These are phyloP conservation scores for Campaea margaritaria DNA, from an alignment of 2,888 invertebrate species.

Conservation along the genomic window DNA sequence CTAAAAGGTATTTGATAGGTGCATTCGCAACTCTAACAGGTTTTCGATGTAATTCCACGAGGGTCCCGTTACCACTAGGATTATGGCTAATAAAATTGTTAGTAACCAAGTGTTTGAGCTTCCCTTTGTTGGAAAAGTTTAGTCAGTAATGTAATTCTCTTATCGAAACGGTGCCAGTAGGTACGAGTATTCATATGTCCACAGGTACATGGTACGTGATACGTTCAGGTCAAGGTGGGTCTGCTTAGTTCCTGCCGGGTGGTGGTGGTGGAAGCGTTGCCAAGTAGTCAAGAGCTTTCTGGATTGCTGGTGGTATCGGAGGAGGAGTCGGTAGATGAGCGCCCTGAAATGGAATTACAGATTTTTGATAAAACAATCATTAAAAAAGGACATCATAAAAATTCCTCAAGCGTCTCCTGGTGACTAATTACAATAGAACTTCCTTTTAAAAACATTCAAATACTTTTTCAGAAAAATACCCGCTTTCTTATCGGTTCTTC, in stretches of 20 bases:
- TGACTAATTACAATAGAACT: no score
- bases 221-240: slow-evolving; percentile 32
- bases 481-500: no score
- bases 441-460: no score
- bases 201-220: slow-evolving; percentile 50
- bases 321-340: slow-evolving; percentile 91
- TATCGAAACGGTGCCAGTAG: slow-evolving; percentile 58
- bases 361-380: no score
- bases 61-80: slow-evolving; percentile 12
- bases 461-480: no score
- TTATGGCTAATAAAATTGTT: not conserved
- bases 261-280: slow-evolving; percentile 87
- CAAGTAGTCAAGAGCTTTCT: slow-evolving; percentile 89
- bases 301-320: slow-evolving; percentile 91
- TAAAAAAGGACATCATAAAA: no score
- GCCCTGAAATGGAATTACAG: no score
- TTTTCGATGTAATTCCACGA: slow-evolving; percentile 39
- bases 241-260: slow-evolving; percentile 59
- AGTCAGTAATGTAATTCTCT: slow-evolving; percentile 45
- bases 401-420: no score
- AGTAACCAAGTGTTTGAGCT: not conserved
- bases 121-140: slow-evolving; percentile 4
- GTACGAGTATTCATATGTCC: slow-evolving; percentile 52
- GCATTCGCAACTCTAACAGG: slow-evolving; percentile 18
- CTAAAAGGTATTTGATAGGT: slow-evolving; percentile 38